phyloP scores from a whole-genome alignment of 53 echinoderm and acorn worm species.

The Holothuria leucospilota region DNA sequence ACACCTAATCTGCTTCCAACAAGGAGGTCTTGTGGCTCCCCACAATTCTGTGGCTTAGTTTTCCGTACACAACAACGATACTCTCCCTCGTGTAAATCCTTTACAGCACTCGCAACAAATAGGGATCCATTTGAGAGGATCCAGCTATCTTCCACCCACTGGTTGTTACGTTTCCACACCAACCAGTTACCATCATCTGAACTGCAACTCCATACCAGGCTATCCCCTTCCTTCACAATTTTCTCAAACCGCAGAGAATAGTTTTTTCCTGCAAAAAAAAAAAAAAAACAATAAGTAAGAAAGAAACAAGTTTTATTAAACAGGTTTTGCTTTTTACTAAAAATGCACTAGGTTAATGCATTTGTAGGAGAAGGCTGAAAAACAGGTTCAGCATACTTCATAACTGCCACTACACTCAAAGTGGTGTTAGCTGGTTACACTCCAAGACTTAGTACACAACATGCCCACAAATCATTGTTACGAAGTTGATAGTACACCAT shows the following conservation, averaged over 20 bases:
- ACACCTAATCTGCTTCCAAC: background rate
- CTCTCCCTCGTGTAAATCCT: background rate
- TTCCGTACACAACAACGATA: background rate
- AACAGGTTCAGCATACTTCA: no score
- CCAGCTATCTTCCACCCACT: background rate
- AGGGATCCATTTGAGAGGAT: slow-evolving; percentile 16
- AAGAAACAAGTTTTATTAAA: no score
- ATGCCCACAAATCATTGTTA: no score
- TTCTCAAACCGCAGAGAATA: background rate
- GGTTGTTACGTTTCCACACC: background rate
- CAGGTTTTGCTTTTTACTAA: no score
- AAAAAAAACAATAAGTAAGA: background rate
- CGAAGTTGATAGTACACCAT: no score
- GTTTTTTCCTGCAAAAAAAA: background rate
- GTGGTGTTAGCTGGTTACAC: no score
- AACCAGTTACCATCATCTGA: background rate
- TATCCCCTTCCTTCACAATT: slow-evolving; percentile 15
- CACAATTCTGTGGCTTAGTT: no score
- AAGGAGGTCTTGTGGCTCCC: background rate
- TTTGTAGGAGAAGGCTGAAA: no score
- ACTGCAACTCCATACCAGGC: slow-evolving; percentile 1
- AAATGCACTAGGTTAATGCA: no score
- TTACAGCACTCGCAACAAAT: slow-evolving; percentile 3
- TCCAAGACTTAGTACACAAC: no score
- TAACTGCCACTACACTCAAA: no score